These are phyloP conservation scores for Cerceris ruficornis DNA, from an alignment of 2,888 invertebrate species.

Conservation along the genomic window DNA sequence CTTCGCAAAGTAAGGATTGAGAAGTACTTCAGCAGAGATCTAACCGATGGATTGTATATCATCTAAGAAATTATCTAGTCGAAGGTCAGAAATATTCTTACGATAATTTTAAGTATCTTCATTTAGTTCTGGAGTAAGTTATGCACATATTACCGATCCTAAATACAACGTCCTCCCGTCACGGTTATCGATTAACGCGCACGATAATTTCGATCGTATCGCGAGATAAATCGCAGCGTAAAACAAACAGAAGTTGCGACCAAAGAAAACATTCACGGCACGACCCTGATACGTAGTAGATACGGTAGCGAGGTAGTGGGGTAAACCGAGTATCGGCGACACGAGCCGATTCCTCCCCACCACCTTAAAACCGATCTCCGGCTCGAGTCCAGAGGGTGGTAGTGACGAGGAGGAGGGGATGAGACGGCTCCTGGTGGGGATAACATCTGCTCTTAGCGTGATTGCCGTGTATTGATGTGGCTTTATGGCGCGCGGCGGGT, in stretches of 20 bases:
- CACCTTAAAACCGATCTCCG: constrained; percentile 38
- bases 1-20: no score
- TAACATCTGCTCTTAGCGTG: constrained; percentile 80
- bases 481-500: constrained; percentile 76
- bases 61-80: no score
- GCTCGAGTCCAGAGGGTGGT: constrained; percentile 37
- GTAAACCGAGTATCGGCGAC: constrained; percentile 58
- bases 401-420: constrained; percentile 7
- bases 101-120: background rate
- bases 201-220: no score
- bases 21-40: no score
- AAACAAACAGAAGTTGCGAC: background rate
- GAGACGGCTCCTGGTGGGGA: constrained; percentile 65
- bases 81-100: no score
- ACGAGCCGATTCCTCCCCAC: constrained; percentile 60
- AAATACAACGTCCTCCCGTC: no score
- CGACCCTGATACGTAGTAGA: constrained; percentile 35
- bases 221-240: background rate
- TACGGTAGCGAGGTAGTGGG: constrained; percentile 12
- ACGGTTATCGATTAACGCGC: no score
- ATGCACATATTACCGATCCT: no score
- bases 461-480: constrained; percentile 79
- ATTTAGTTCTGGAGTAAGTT: background rate
- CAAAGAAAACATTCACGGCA: constrained; percentile 11
- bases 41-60: no score